Base-by-base conservation (phyloP, 1,140 invertebrate genomes). In the Drosophila pseudoobscura region DNA sequence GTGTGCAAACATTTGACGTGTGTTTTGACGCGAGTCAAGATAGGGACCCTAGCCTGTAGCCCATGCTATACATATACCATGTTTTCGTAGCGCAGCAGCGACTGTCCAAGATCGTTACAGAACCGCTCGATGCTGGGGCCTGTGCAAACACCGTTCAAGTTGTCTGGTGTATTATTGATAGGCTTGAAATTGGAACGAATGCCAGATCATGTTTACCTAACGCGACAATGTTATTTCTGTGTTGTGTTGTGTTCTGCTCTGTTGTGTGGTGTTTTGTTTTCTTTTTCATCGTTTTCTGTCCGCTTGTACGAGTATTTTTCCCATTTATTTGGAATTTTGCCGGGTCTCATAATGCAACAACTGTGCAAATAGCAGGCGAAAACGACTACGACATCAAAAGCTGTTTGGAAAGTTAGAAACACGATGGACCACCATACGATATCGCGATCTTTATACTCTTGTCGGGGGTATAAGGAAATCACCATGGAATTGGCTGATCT, bases 1-100 rank as follows among this genome's bases (percentile, higher is more conserved):
- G 65, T 79, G 78, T 73, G 70, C 78, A 88, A 88, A 88, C 83
- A 88, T 84, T 88, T 84, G 84, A 84, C 84, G 84, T 88, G 84
- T 88, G 84, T 88, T 88, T 77, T 88, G 84, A 88, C 84, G 78
- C 82, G 80, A 89, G 82, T 78, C 82, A 85, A 85, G 65, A 75
- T 71, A 70, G 45, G 24, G 52, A 31, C 3, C 3, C n/a, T 43
- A 24, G 39, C 22, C 47, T 24, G n/a, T 49, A 45, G 39, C 8
- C 20, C 15, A 46, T 57, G 5, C 24, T 26, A 53, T 59, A n/a
- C n/a, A n/a, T n/a, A 68, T 52, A 13, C 13, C 29, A 7, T 8
- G 9, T 35, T 11, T 8, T 35, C 31, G 31, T 9, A 35, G 7
- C 35, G 43, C 61, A 31, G 8, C 1, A 0, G 20, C 20, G 20